Conservation (phyloP, 1,140 invertebrate species). For the Brachionus rotundiformis region DNA sequence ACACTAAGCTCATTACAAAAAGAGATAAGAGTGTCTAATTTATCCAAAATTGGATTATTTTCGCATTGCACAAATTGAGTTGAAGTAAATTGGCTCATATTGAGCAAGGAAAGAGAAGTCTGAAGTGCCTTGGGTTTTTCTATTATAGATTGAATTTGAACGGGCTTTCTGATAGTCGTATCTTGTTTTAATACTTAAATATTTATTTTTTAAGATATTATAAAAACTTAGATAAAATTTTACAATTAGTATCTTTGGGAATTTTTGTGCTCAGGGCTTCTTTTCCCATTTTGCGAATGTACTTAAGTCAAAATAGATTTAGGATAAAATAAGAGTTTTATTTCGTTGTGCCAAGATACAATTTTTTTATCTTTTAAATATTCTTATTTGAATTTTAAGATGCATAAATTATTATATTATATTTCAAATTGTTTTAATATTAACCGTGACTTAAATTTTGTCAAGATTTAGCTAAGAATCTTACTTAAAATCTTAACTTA, state of each 20-base stretch:
- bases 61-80: background rate
- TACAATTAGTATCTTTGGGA: background rate
- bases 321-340: background rate
- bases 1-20: conserved; percentile 19
- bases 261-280: background rate
- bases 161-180: background rate
- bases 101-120: background rate
- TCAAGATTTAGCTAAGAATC: conserved; percentile 42
- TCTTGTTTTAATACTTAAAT: background rate
- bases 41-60: conserved; percentile 8
- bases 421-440: background rate
- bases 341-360: background rate
- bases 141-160: background rate
- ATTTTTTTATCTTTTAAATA: background rate
- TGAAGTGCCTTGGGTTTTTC: background rate
- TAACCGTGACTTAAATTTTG: conserved; percentile 31
- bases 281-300: background rate
- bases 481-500: conserved; percentile 36
- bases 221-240: no score
- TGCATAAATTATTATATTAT: conserved; percentile 23
- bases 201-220: no score
- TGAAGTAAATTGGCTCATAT: background rate
- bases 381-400: background rate
- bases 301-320: background rate
- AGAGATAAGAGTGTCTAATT: background rate